Percentiles rank a stretch among this genome's conserved stretches.
These are phyloP conservation scores for Adelphocoris suturalis DNA, from an alignment of 2,888 invertebrate genomes.

Conservation along the genomic window DNA sequence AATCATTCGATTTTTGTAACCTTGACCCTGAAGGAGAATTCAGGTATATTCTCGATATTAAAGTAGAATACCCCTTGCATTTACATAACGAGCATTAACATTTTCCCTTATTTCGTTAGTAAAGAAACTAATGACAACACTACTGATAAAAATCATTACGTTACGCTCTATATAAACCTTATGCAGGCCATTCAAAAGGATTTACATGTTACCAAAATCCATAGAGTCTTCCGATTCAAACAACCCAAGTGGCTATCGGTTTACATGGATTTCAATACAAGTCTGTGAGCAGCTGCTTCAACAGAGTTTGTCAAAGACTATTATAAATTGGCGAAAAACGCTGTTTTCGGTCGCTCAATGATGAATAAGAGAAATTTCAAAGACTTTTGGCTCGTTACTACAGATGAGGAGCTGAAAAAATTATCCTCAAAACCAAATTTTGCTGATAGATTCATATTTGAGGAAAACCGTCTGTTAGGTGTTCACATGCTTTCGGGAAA, in stretches of 20 bases:
- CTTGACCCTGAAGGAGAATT: background rate
- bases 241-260: constrained; percentile 29
- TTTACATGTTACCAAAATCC: background rate
- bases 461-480: background rate
- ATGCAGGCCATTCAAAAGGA: background rate
- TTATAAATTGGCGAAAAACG: constrained; percentile 29
- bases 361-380: background rate
- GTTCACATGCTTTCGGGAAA: background rate
- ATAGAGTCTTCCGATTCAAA: too few relatives aligned
- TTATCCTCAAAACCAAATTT: constrained; percentile 16
- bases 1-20: background rate
- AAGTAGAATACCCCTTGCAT: background rate
- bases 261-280: constrained; percentile 57
- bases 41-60: background rate
- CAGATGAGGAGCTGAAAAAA: background rate
- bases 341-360: constrained; percentile 24
- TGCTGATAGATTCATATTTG: background rate
- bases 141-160: background rate
- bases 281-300: background rate
- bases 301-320: constrained; percentile 24
- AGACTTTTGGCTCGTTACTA: background rate
- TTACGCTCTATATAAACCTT: background rate
- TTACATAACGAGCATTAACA: background rate
- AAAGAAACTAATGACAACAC: constrained; percentile 12
- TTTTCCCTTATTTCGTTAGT: background rate